A percentile compares a stretch with the other conserved stretches of the same genome.
phyloP scores from a whole-genome alignment of 2,113 vertebrate genomes.

The Arizona elegans region DNA sequence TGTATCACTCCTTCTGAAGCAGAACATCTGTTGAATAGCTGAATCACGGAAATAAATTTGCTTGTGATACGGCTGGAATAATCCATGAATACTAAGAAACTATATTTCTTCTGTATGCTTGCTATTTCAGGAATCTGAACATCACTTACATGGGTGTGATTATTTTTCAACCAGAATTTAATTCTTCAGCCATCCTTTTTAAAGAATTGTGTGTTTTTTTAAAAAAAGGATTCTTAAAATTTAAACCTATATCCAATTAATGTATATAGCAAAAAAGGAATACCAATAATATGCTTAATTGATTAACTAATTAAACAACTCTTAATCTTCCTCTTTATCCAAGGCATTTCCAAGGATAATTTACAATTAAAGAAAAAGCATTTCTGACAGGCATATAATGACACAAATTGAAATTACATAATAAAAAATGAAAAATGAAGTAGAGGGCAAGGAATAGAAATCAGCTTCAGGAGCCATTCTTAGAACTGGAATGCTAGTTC shows the following conservation, averaged over 20 bases:
- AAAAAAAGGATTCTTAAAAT: neutral
- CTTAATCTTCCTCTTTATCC: neutral
- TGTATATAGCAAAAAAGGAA: neutral
- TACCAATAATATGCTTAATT: neutral
- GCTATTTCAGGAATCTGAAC: neutral
- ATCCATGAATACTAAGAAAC: neutral
- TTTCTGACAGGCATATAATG: neutral
- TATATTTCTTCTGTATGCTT: neutral
- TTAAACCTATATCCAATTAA: neutral
- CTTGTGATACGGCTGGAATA: neutral
- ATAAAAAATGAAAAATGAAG: neutral
- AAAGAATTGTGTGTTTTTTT: neutral
- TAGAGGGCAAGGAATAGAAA: neutral
- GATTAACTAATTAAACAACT: neutral
- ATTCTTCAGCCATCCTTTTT: neutral
- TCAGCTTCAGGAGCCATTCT: neutral
- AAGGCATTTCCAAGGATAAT: neutral
- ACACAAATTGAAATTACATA: neutral
- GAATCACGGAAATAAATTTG: slow-evolving; percentile 46
- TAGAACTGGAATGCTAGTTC: neutral
- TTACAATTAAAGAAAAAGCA: neutral
- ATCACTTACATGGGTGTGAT: neutral
- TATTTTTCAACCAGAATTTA: neutral
- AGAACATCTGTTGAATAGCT: slow-evolving; percentile 59
- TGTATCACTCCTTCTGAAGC: slow-evolving; percentile 47